Evolutionary conservation across 2,113 vertebrate genomes (phyloP).

Genomic region (Progne subis): DNA sequence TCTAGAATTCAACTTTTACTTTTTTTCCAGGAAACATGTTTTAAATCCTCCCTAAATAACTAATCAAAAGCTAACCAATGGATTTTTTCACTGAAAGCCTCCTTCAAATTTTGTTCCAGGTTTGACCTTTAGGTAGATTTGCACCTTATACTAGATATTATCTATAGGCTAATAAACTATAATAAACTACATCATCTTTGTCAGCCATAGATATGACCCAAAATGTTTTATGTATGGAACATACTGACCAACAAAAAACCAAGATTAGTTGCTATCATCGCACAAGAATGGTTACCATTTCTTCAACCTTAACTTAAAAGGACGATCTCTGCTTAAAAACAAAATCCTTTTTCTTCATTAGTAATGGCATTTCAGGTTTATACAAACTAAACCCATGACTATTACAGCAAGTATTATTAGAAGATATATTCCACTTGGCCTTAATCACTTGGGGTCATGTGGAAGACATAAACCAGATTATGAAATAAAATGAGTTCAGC

Average conservation of each 20-base stretch:
- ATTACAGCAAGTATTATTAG: constrained; percentile 29
- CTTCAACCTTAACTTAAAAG: not conserved
- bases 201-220: not conserved
- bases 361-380: constrained; percentile 19
- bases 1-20: not conserved
- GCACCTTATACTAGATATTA: not conserved
- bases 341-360: constrained; percentile 25
- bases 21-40: not conserved
- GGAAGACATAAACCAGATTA: constrained; percentile 65
- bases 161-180: not conserved
- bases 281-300: not conserved
- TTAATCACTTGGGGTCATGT: constrained; percentile 56
- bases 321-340: constrained; percentile 4
- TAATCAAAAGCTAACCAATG: not conserved
- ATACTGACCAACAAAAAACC: not conserved
- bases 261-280: not conserved
- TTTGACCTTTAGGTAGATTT: not conserved
- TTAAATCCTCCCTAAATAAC: not conserved
- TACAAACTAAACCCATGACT: not conserved
- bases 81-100: not conserved
- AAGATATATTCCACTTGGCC: constrained; percentile 34
- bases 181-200: not conserved
- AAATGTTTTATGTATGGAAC: not conserved
- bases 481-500: constrained; percentile 45
- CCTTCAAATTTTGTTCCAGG: not conserved